phyloP scores from a whole-genome alignment of 2,113 vertebrate species.

The Rhabdornis inornatus region DNA sequence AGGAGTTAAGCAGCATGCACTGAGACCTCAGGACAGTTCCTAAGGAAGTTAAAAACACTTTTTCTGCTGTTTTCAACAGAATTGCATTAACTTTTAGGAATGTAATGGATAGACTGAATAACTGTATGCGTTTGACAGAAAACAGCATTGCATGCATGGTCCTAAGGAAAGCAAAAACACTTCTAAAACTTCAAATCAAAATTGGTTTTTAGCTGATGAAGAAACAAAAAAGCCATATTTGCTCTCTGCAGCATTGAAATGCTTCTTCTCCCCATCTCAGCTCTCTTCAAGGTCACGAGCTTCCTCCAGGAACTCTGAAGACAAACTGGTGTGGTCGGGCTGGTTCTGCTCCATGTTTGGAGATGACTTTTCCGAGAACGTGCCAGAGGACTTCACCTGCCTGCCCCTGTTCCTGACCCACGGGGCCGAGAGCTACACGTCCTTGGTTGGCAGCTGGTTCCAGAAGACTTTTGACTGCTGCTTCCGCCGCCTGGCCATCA shows the following conservation, averaged over 20 bases:
- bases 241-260: not conserved
- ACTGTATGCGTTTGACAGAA: not conserved
- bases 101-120: not conserved
- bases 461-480: slow-evolving; percentile 88
- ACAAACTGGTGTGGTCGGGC: slow-evolving; percentile 82
- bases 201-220: fast-evolving
- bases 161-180: not conserved
- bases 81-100: not conserved
- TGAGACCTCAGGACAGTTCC: not conserved
- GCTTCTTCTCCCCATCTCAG: not conserved
- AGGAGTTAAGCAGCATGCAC: not conserved
- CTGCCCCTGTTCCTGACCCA: slow-evolving; percentile 85
- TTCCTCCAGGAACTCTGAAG: slow-evolving; percentile 61
- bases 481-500: slow-evolving; percentile 82
- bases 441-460: slow-evolving; percentile 86
- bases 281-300: not conserved
- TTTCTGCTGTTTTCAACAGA: not conserved
- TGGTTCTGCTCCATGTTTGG: slow-evolving; percentile 85
- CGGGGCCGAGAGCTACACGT: slow-evolving; percentile 76
- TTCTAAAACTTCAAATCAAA: not conserved
- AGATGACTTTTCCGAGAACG: slow-evolving; percentile 74
- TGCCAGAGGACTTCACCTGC: slow-evolving; percentile 82
- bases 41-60: not conserved
- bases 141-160: not conserved
- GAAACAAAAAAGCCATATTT: not conserved